Base-by-base conservation (phyloP, 2,888 invertebrate species). In the Zygogramma bicolorata region DNA sequence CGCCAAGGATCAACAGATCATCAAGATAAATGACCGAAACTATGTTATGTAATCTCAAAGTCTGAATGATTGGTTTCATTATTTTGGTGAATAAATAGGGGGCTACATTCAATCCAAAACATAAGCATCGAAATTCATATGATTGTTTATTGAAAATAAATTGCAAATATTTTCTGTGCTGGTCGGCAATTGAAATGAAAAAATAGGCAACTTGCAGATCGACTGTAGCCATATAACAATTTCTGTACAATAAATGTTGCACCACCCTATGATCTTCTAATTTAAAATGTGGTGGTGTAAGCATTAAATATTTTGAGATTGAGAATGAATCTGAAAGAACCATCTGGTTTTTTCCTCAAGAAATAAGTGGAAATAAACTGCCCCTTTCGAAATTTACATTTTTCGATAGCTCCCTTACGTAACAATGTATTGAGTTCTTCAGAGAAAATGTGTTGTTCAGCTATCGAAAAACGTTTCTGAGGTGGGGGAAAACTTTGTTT, bases 341-440 rank as follows among this genome's bases (percentile, higher is more conserved):
- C 67, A 34, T 71, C 46, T 7, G 60, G 62, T 70, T 70, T 70
- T 65, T 63, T 29, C 22, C 38, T 66, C n/a, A 70, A 58, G 62
- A 71, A 62, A 34, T 29, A 49, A 1, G 61, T 60, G 61, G 63
- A 72, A 15, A 65, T 18, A 59, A 69, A 69, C 34, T 69, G 42
- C 20, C 57, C n/a, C 42, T 57, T 42, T 38, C 2, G 25, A 10
- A 22, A 27, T 31, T 40, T 1, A 8, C 57, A 63, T 46, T 71
- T 63, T 29, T n/a, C 8, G 18, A 71, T 57, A 29, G 62, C 71
- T 10, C 68, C 71, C 5, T 29, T 60, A 38, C 62, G 25, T 29
- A 62, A 58, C 25, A 68, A 13, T 20, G 34, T 38, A n/a, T 49
- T 57, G 4, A 68, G 25, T 61, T 42, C 22, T 49, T 22, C 13